Percentiles rank a stretch among this genome's conserved stretches.
Conservation (phyloP, 2,113 vertebrate species). For the Antechinus flavipes region DNA sequence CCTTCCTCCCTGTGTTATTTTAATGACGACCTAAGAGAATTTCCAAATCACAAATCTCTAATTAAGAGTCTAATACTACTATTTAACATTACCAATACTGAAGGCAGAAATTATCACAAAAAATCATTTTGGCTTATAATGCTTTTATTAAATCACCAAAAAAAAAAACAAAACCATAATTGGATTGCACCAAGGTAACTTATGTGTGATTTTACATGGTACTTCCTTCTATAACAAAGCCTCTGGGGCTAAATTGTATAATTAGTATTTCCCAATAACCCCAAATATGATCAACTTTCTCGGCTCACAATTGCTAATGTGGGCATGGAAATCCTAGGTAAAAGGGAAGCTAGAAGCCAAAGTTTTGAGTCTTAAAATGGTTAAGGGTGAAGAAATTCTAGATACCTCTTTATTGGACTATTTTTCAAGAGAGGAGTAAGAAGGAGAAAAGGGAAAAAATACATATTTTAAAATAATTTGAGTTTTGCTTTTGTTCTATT, state of each 20-base stretch:
- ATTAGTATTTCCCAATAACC: conserved; percentile 63
- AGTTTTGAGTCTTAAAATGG: conserved; percentile 45
- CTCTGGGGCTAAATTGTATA: conserved; percentile 38
- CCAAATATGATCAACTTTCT: background rate
- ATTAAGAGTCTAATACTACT: background rate
- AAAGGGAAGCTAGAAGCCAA: conserved; percentile 49
- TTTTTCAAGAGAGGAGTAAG: conserved; percentile 21
- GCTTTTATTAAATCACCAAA: conserved; percentile 37
- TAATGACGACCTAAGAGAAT: conserved; percentile 51
- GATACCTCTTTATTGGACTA: conserved; percentile 42
- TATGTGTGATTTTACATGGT: conserved; percentile 37
- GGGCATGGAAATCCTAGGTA: background rate
- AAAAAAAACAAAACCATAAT: background rate
- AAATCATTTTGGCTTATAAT: conserved; percentile 26
- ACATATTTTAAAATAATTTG: conserved; percentile 27
- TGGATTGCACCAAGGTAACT: conserved; percentile 63
- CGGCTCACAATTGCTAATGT: background rate
- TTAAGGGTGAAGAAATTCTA: conserved; percentile 29
- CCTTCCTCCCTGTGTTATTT: conserved; percentile 9
- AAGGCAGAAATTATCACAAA: conserved; percentile 42
- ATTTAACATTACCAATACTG: conserved; percentile 44
- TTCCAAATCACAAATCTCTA: conserved; percentile 47
- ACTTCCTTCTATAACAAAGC: conserved; percentile 42
- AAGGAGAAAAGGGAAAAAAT: background rate
- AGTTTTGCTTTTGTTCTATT: conserved; percentile 56